These are phyloP conservation scores for Ptychoptera contaminata DNA, from an alignment of 2,888 invertebrate species.

Conservation along the genomic window DNA sequence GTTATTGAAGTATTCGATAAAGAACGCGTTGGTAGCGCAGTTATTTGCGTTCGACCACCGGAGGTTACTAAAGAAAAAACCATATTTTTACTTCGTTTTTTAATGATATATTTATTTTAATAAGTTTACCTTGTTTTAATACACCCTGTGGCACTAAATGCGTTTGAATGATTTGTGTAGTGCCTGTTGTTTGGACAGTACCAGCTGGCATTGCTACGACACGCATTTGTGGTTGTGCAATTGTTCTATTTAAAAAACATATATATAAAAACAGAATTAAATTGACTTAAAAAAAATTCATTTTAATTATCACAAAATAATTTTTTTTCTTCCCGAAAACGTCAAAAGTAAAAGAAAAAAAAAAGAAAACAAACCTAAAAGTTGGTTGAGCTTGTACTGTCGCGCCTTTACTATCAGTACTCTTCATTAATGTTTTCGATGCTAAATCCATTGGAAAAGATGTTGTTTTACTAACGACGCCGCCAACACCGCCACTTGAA, in stretches of 20 bases:
- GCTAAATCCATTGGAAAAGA: conserved; percentile 31
- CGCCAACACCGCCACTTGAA: neutral
- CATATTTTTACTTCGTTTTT: neutral
- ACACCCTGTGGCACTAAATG: conserved; percentile 35
- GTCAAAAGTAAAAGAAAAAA: neutral
- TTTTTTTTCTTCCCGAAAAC: too few relatives aligned
- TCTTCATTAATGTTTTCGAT: conserved; percentile 29
- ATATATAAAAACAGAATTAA: neutral
- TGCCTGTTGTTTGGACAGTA: conserved; percentile 17
- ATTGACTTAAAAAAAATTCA: neutral
- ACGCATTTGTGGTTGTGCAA: conserved; percentile 5
- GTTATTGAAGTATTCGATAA: conserved; percentile 31
- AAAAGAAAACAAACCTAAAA: conserved; percentile 3
- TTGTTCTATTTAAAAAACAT: neutral
- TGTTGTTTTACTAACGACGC: neutral
- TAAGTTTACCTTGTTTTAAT: conserved; percentile 32
- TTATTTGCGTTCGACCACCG: conserved; percentile 25
- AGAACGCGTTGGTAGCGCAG: conserved; percentile 25
- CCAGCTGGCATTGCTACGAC: conserved; percentile 7
- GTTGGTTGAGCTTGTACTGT: conserved; percentile 7
- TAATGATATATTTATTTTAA: neutral
- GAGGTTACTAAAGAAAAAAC: conserved; percentile 1
- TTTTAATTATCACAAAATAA: neutral
- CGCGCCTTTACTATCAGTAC: conserved; percentile 17
- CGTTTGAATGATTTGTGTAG: conserved; percentile 28